Evolutionary conservation across 2,797 vertebrate species (phyloP).

Genomic region (Sciurus carolinensis): DNA sequence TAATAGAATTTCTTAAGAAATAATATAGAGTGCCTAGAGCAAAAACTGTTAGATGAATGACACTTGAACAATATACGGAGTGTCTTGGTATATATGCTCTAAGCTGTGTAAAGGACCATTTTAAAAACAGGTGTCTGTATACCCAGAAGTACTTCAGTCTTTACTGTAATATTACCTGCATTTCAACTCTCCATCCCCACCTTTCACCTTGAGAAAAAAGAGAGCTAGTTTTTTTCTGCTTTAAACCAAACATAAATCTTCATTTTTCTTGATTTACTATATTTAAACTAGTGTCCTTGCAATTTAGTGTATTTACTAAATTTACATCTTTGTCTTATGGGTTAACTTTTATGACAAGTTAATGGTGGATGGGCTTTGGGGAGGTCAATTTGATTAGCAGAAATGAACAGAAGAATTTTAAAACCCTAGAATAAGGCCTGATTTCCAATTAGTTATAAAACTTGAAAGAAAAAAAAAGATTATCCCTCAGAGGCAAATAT

Average conservation of each 20-base stretch:
- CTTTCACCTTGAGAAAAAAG: constrained; percentile 21
- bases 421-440: constrained; percentile 31
- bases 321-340: constrained; percentile 44
- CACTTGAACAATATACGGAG: background rate
- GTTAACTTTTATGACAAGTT: constrained; percentile 32
- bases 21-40: background rate
- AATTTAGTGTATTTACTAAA: constrained; percentile 62
- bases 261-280: constrained; percentile 53
- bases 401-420: constrained; percentile 55
- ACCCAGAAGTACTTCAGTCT: background rate
- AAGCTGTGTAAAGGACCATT: background rate
- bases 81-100: background rate
- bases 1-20: background rate
- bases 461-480: constrained; percentile 15
- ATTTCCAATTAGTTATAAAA: constrained; percentile 27
- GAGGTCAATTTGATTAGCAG: constrained; percentile 49
- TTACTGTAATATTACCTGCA: background rate
- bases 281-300: constrained; percentile 54
- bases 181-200: background rate
- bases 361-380: background rate
- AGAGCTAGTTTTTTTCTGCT: constrained; percentile 47
- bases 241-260: constrained; percentile 55
- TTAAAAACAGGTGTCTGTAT: background rate
- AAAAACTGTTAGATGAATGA: constrained; percentile 29
- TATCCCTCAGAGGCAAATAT: constrained; percentile 61